Percentiles rank a stretch among this genome's conserved stretches.
Conservation (phyloP, 2,888 invertebrate genomes). For the Shargacucullia verbasci region DNA sequence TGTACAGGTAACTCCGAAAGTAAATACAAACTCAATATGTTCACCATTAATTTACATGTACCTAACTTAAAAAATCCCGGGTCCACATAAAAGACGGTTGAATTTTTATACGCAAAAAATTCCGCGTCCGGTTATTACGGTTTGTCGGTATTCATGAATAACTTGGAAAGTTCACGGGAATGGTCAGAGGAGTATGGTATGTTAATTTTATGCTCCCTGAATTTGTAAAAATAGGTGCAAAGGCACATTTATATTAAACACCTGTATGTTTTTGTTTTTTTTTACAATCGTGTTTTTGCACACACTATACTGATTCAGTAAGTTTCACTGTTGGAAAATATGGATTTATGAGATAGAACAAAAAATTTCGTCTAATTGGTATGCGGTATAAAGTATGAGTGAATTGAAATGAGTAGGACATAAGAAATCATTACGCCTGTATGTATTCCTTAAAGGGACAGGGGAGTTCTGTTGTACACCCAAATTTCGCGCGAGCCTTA, state of each 20-base stretch:
- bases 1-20: constrained; percentile 16
- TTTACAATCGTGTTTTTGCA: constrained; percentile 9
- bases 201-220: constrained; percentile 40
- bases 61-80: constrained; percentile 22
- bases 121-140: constrained; percentile 21
- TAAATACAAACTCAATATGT: constrained; percentile 50
- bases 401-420: no score
- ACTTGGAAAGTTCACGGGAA: constrained; percentile 22
- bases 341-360: neutral
- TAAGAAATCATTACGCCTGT: no score
- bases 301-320: constrained; percentile 19
- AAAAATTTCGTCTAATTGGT: neutral
- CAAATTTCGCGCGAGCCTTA: no score
- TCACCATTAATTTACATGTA: constrained; percentile 55
- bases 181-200: constrained; percentile 20
- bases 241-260: constrained; percentile 39
- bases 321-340: neutral
- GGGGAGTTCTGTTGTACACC: no score
- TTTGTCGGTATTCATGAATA: constrained; percentile 47
- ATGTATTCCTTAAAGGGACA: no score
- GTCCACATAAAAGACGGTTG: constrained; percentile 34
- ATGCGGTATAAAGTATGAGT: neutral
- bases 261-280: constrained; percentile 9
- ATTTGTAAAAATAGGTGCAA: constrained; percentile 31
- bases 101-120: constrained; percentile 43